Evolutionary conservation across 2,113 vertebrate species (phyloP).

Genomic region (Seriola dumerili): DNA sequence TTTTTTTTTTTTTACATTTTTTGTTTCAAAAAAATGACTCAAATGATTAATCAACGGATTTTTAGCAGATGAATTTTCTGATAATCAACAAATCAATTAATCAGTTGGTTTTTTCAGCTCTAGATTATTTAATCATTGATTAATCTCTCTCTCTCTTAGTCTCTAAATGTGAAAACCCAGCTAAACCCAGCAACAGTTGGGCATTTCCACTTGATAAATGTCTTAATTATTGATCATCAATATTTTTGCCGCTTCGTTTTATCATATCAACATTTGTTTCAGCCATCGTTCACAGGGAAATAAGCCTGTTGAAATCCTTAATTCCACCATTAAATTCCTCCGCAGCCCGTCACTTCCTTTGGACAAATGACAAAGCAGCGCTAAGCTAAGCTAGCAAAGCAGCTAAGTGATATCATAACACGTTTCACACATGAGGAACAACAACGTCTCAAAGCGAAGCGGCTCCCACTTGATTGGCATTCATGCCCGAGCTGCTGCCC

Average conservation of each 20-base stretch:
- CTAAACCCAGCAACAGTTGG: background rate
- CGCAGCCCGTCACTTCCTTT: background rate
- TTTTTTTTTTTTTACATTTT: no score
- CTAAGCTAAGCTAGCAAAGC: background rate
- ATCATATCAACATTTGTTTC: no score
- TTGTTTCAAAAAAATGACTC: background rate
- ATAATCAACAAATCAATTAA: background rate
- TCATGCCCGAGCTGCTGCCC: constrained; percentile 44
- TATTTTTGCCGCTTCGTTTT: background rate
- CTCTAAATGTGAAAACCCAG: background rate
- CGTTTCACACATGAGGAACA: constrained; percentile 1
- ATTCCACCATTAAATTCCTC: background rate
- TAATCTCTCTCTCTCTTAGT: background rate
- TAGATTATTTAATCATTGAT: background rate
- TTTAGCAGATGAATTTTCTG: background rate
- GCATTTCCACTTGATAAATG: background rate
- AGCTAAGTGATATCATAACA: constrained; percentile 5
- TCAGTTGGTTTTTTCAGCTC: background rate
- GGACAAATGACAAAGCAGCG: background rate
- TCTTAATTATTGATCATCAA: background rate
- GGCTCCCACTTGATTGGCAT: constrained; percentile 43
- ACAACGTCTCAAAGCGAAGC: background rate
- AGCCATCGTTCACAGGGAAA: background rate
- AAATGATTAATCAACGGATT: background rate
- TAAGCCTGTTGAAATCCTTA: background rate